These are phyloP conservation scores for Coracias cyanogaster DNA, from an alignment of 2,797 vertebrate genomes.

Conservation along the genomic window DNA sequence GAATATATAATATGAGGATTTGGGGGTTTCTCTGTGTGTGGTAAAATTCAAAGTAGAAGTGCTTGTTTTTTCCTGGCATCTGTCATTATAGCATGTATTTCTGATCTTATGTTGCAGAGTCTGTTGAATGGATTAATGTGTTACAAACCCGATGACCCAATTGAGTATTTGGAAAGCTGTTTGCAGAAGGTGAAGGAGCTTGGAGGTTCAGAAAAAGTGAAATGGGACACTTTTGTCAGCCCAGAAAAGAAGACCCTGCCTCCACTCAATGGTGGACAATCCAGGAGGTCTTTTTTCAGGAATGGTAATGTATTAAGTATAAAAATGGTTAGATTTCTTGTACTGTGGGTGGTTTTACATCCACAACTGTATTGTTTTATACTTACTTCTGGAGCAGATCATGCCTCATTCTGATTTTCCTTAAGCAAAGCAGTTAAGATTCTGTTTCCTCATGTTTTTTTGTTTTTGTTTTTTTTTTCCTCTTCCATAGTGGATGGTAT, in stretches of 20 bases:
- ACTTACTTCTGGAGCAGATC: background rate
- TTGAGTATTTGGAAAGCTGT: constrained; percentile 94
- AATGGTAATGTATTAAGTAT: constrained; percentile 86
- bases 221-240: constrained; percentile 97
- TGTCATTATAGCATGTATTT: background rate
- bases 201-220: constrained; percentile 93
- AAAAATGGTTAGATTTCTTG: background rate
- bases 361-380: background rate
- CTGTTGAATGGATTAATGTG: constrained; percentile 97
- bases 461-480: background rate
- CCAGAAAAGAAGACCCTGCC: constrained; percentile 96
- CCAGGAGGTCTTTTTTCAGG: constrained; percentile 93
- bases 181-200: constrained; percentile 94
- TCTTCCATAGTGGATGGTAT: background rate
- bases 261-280: constrained; percentile 93
- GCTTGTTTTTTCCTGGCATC: background rate
- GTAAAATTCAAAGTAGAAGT: background rate
- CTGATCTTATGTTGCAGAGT: constrained; percentile 83
- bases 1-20: background rate
- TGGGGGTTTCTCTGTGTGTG: background rate
- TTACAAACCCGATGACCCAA: constrained; percentile 95
- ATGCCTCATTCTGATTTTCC: background rate
- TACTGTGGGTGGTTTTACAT: background rate
- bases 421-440: background rate
- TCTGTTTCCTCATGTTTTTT: background rate